Base-by-base conservation (phyloP, 2,888 invertebrate genomes). In the Pyrochroa serraticornis region DNA sequence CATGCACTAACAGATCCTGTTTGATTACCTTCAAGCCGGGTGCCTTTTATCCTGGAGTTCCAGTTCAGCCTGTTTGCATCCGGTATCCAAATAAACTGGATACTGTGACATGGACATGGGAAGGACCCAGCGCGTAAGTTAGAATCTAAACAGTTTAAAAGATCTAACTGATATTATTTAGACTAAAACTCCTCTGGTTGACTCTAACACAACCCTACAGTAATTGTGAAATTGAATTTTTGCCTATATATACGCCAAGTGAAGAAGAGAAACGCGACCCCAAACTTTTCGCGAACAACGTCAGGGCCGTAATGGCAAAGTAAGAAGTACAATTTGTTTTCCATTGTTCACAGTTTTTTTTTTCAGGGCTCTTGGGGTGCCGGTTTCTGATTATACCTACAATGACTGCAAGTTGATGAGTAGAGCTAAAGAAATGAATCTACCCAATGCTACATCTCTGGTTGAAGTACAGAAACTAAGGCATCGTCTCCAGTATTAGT, bases 81-180 rank as follows among this genome's bases (percentile, higher is more conserved):
- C 85, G 91, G 51, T 97, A 96, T 77, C 94, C 93, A 0, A 96
- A 96, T 74, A 89, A 91, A 67, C 82, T 90, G 71, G 94, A 95
- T 73, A 92, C 93, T 0, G 91, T 93, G 63, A 93, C 94, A 0
- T 95, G 94, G 94, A 94, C 94, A 0, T 96, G 93, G 95, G 94
- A 93, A 75, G 96, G 96, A 32, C 95, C 95, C 44, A 92, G 92
- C 77, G 92, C 92, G 93, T 95, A 82, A 89, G 92, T 89, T 65
- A 34, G 12, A 12, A 33, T 13, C 38, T 41, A 7, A 12, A 12
- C 38, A 10, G 38, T n/a, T 22, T n/a, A 6, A 46, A 7, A 12
- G 13, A 9, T n/a, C n/a, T n/a, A n/a, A n/a, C n/a, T n/a, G n/a
- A n/a, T n/a, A n/a, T n/a, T n/a, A n/a, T n/a, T 22, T 78, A 94